Evolutionary conservation across 2,888 invertebrate species (phyloP).

Genomic region (Trachelus troglodyta): DNA sequence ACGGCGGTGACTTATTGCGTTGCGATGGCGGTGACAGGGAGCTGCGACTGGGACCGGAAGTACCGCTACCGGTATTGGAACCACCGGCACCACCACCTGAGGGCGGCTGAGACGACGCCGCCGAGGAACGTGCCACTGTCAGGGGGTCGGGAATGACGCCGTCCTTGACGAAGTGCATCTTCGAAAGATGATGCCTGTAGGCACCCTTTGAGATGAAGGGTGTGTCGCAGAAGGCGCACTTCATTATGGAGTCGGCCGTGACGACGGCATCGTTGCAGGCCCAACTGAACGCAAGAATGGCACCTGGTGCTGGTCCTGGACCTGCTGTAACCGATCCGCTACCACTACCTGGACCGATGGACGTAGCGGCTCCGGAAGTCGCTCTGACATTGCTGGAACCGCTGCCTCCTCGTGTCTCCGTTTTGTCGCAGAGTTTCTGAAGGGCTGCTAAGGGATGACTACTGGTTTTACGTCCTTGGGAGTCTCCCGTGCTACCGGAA

Average conservation of each 20-base stretch:
- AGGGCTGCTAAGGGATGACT: conserved; percentile 94
- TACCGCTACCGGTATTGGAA: conserved; percentile 32
- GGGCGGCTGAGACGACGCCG: conserved; percentile 69
- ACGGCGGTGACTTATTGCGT: conserved; percentile 70
- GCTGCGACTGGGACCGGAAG: conserved; percentile 55
- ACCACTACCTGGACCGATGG: conserved; percentile 64
- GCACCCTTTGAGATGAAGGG: conserved; percentile 97
- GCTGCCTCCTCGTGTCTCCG: conserved; percentile 77
- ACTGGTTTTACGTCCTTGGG: conserved; percentile 75
- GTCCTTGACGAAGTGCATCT: conserved; percentile 95
- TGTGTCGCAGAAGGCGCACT: conserved; percentile 95
- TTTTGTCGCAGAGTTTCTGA: conserved; percentile 96
- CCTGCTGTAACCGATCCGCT: conserved; percentile 53
- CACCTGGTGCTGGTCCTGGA: conserved; percentile 79
- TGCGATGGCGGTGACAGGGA: conserved; percentile 68
- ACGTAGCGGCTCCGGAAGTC: conserved; percentile 58
- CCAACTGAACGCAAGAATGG: conserved; percentile 92
- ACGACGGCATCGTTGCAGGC: conserved; percentile 93
- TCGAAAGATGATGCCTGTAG: conserved; percentile 94
- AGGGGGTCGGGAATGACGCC: conserved; percentile 85
- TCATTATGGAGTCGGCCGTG: conserved; percentile 89
- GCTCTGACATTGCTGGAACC: conserved; percentile 57
- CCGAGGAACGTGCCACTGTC: conserved; percentile 63
- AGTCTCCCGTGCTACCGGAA: conserved; percentile 64
- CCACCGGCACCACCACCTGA: conserved; percentile 53